Conservation (phyloP, 2,113 vertebrate species). For the Psettodes erumei region DNA sequence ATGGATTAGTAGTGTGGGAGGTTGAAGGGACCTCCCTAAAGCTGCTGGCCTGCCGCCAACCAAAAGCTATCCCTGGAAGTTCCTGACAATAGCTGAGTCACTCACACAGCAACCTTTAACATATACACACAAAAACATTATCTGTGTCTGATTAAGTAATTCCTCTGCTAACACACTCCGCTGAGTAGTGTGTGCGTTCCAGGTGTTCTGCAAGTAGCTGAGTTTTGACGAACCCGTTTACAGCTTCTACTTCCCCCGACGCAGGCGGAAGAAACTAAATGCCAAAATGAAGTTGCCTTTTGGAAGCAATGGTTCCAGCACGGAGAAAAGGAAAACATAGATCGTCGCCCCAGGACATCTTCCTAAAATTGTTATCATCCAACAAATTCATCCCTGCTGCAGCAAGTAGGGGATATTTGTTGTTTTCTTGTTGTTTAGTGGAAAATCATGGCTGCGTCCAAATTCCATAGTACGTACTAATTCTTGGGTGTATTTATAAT, state of each 20-base stretch:
- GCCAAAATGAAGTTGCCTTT: slow-evolving; percentile 27
- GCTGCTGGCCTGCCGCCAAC: slow-evolving; percentile 64
- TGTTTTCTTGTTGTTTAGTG: slow-evolving; percentile 43
- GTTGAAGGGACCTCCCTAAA: slow-evolving; percentile 73
- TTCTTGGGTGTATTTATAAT: background rate
- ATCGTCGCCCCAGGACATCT: slow-evolving; percentile 17
- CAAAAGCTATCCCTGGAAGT: slow-evolving; percentile 57
- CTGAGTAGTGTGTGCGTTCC: background rate
- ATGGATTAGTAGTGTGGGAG: slow-evolving; percentile 72
- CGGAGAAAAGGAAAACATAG: slow-evolving; percentile 12
- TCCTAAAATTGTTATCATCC: slow-evolving; percentile 22
- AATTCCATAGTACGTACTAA: slow-evolving; percentile 21
- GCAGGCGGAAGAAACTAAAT: background rate
- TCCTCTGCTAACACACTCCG: background rate
- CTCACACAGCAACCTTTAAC: slow-evolving; percentile 24
- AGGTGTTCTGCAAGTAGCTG: slow-evolving; percentile 26
- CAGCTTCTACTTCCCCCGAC: slow-evolving; percentile 18
- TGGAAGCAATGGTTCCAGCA: background rate
- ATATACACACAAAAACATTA: slow-evolving; percentile 18
- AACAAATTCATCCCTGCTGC: slow-evolving; percentile 64
- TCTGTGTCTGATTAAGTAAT: slow-evolving; percentile 8
- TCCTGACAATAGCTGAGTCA: slow-evolving; percentile 42
- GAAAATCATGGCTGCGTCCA: slow-evolving; percentile 44
- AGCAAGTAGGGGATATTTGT: slow-evolving; percentile 59
- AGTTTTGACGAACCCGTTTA: slow-evolving; percentile 7